Conservation (phyloP, 2,888 invertebrate genomes). For the Rhaphigaster nebulosa region DNA sequence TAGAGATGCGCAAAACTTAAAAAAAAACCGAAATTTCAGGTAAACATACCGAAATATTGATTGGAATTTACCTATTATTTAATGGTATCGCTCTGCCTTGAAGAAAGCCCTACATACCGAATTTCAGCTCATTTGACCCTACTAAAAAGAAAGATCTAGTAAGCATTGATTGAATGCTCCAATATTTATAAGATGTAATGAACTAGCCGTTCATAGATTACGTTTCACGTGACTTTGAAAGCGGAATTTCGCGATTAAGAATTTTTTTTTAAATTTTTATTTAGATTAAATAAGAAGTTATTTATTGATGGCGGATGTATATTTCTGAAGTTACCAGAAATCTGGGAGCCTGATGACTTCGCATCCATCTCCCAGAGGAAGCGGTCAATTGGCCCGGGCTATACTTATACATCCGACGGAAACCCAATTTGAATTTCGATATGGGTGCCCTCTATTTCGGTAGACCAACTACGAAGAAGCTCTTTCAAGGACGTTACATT, state of each 20-base stretch:
- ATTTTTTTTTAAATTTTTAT: not conserved
- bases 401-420: slow-evolving; percentile 27
- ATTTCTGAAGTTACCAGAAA: not conserved
- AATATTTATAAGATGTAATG: not conserved
- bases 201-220: too few species aligned
- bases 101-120: too few species aligned
- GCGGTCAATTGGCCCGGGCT: not conserved
- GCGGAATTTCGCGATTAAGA: not conserved
- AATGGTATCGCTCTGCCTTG: too few species aligned
- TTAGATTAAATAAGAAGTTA: not conserved
- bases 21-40: too few species aligned
- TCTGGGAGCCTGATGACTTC: not conserved
- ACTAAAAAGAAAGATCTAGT: not conserved
- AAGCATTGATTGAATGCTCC: not conserved
- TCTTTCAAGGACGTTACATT: not conserved
- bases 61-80: too few species aligned
- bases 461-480: not conserved
- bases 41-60: too few species aligned
- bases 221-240: not conserved
- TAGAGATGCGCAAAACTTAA: too few species aligned
- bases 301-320: not conserved
- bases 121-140: too few species aligned
- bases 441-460: slow-evolving; percentile 7
- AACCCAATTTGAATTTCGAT: slow-evolving; percentile 30
- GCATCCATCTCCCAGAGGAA: not conserved